These are phyloP conservation scores for Hormiphora californensis DNA, from an alignment of 37 sponge, comb jelly and placozoan genomes.

Conservation along the genomic window DNA sequence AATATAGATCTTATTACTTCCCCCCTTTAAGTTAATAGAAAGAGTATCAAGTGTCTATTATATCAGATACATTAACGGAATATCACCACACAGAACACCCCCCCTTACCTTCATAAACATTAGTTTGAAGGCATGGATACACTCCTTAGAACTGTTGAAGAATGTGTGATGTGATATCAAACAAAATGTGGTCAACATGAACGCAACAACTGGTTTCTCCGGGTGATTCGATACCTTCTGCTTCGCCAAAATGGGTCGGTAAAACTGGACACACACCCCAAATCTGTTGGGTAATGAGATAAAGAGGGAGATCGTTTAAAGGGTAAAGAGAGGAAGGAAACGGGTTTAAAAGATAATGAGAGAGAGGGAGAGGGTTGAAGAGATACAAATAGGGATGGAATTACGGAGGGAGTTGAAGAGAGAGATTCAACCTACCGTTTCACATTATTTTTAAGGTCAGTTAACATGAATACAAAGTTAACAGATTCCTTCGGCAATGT, in stretches of 20 bases:
- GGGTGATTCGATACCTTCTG: background rate
- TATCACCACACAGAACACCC: too few relatives aligned
- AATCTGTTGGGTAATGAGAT: background rate
- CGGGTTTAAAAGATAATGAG: background rate
- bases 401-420: too few relatives aligned
- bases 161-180: constrained; percentile 31
- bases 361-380: too few relatives aligned
- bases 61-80: too few relatives aligned
- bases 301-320: too few relatives aligned
- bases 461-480: constrained; percentile 45
- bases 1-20: background rate
- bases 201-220: constrained; percentile 43
- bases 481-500: constrained; percentile 40
- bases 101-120: constrained; percentile 55
- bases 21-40: too few relatives aligned
- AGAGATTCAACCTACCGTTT: too few relatives aligned
- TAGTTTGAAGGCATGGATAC: constrained; percentile 37
- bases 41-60: too few relatives aligned
- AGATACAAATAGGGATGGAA: too few relatives aligned
- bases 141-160: constrained; percentile 45
- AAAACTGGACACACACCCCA: constrained; percentile 49
- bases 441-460: constrained; percentile 47
- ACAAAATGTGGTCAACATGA: constrained; percentile 49
- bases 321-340: background rate
- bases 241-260: constrained; percentile 25